These are phyloP conservation scores for Galeopterus variegatus DNA, from an alignment of 2,113 vertebrate genomes.

Conservation along the genomic window DNA sequence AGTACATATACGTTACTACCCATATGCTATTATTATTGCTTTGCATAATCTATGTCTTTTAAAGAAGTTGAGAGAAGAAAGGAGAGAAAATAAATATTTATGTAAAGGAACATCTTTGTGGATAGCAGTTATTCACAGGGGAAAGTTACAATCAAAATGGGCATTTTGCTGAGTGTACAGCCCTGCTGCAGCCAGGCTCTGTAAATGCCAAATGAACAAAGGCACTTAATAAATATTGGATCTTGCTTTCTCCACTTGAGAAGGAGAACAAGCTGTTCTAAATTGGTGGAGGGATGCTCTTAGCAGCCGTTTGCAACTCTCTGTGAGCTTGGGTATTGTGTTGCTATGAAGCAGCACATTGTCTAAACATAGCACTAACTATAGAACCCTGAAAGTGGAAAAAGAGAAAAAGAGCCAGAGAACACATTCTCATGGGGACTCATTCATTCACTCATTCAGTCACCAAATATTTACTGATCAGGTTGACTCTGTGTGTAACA, in stretches of 20 bases:
- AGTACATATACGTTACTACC: not conserved
- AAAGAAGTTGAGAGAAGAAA: not conserved
- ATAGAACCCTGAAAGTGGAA: not conserved
- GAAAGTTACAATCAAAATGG: not conserved
- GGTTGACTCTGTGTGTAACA: not conserved
- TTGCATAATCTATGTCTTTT: not conserved
- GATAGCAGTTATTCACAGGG: not conserved
- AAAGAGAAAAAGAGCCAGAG: constrained; percentile 7
- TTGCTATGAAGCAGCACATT: not conserved
- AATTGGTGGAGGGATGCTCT: not conserved
- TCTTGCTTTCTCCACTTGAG: not conserved
- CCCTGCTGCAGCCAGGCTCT: not conserved
- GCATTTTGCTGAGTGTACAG: not conserved
- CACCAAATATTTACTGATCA: constrained; percentile 32
- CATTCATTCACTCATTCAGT: not conserved
- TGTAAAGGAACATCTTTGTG: not conserved
- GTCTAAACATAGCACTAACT: not conserved
- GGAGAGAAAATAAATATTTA: not conserved
- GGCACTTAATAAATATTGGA: not conserved
- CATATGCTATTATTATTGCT: not conserved
- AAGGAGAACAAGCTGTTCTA: constrained; percentile 18
- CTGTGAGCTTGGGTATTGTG: constrained; percentile 13
- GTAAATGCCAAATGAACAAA: constrained; percentile 41
- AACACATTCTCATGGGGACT: not conserved
- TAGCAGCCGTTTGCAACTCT: not conserved